These are phyloP conservation scores for Trissoscelio sp. DNA, from an alignment of 2,888 invertebrate species.

Conservation along the genomic window DNA sequence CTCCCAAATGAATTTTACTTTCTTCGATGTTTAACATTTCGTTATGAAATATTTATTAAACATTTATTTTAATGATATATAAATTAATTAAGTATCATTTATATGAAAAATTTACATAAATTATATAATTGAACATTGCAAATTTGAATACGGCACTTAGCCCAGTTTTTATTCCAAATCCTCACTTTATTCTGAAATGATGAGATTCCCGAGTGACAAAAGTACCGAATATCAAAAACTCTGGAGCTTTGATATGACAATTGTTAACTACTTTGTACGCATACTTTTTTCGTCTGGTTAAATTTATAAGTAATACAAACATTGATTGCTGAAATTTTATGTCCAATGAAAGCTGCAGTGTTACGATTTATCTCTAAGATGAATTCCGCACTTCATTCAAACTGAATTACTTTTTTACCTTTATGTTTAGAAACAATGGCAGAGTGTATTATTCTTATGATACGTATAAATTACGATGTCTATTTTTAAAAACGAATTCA, in stretches of 20 bases:
- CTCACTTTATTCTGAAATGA: slow-evolving; percentile 31
- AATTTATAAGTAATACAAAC: slow-evolving; percentile 46
- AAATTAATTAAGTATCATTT: too few relatives aligned
- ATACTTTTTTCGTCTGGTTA: slow-evolving; percentile 21
- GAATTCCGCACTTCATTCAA: background rate
- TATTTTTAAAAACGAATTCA: background rate
- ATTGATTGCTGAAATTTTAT: slow-evolving; percentile 12
- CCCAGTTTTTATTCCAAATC: slow-evolving; percentile 52
- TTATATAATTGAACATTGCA: slow-evolving; percentile 35
- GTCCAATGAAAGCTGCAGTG: background rate
- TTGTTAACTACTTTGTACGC: slow-evolving; percentile 46
- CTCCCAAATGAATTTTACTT: too few relatives aligned
- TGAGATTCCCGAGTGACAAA: slow-evolving; percentile 54
- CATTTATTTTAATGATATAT: too few relatives aligned
- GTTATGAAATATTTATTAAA: too few relatives aligned
- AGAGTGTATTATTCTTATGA: background rate
- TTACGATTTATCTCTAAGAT: background rate
- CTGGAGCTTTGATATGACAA: slow-evolving; percentile 53
- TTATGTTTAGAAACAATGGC: background rate
- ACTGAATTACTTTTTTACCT: background rate
- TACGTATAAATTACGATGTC: background rate
- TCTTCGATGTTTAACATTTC: too few relatives aligned
- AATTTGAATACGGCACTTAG: slow-evolving; percentile 45
- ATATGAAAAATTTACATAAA: too few relatives aligned
- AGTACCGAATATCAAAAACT: slow-evolving; percentile 44